These are phyloP conservation scores for Strigamia transsilvanica DNA, from an alignment of 2,888 invertebrate genomes.

Conservation along the genomic window DNA sequence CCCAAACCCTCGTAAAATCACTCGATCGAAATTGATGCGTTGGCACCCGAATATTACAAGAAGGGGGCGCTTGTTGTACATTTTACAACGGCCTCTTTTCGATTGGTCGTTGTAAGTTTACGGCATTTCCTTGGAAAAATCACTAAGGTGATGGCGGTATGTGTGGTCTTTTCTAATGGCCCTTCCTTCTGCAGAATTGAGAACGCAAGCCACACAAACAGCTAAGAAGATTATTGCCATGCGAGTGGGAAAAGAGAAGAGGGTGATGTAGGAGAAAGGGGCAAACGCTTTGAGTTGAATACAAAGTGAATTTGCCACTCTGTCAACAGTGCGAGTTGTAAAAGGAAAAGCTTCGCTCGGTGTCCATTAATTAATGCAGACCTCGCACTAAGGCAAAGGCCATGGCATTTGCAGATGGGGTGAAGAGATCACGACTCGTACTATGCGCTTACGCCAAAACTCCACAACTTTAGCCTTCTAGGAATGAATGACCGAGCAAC, in stretches of 20 bases:
- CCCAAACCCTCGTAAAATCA: constrained; percentile 26
- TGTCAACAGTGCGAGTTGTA: constrained; percentile 26
- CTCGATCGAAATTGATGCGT: constrained; percentile 30
- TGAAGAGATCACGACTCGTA: constrained; percentile 15
- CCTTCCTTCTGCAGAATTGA: constrained; percentile 14
- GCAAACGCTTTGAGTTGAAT: constrained; percentile 30
- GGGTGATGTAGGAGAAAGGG: constrained; percentile 10
- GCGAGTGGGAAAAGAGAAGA: constrained; percentile 18
- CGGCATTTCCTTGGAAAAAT: constrained; percentile 26
- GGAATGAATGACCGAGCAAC: not conserved
- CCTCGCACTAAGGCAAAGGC: constrained; percentile 33
- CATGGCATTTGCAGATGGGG: constrained; percentile 26
- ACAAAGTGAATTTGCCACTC: constrained; percentile 30
- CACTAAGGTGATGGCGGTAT: constrained; percentile 30
- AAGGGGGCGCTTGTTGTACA: constrained; percentile 21
- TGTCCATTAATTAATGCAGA: constrained; percentile 52
- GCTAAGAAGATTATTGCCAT: constrained; percentile 30
- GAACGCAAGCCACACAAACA: constrained; percentile 30
- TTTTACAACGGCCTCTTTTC: constrained; percentile 22
- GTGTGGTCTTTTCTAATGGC: constrained; percentile 30
- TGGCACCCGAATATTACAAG: constrained; percentile 20
- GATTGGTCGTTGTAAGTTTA: not conserved
- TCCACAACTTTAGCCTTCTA: not conserved
- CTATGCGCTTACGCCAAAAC: constrained; percentile 1
- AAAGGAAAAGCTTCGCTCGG: constrained; percentile 25